Base-by-base conservation (phyloP, 2,888 invertebrate genomes). In the Latrodectus hesperus region DNA sequence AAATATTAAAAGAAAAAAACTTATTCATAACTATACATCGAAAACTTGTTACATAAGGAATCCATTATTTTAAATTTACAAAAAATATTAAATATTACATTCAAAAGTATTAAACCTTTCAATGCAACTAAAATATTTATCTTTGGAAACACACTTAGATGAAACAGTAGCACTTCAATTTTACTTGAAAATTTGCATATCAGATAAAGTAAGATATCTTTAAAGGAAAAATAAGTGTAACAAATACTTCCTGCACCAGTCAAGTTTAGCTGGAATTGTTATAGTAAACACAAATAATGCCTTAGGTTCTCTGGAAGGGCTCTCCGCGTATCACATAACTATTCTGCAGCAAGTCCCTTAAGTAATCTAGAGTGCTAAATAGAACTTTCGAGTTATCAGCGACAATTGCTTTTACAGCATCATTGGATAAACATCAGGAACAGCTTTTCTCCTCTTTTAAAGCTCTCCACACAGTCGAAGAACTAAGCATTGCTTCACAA, bases 401-500 rank as follows among this genome's bases (percentile, higher is more conserved):
- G 77, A 77, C 84, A 84, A 84, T 84, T 77, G 84, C 84, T 84
- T 84, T 84, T 84, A 84, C 71, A 72, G 72, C 64, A 65, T 84
- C 84, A 77, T 72, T 84, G 84, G 84, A 84, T 84, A 84, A 84
- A 84, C 84, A 84, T 84, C 84, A 84, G 84, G 77, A 77, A 84
- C 84, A 72, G 84, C 14, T 22, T 55, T 55, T 55, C 55, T 51
- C 17, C 0, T 22, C 0, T 22, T 22, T 22, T 51, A 51, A 51
- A 72, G 8, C 72, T 72, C 72, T 9, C 12, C 12, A 51, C 26
- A 51, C n/a, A n/a, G 51, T 51, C n/a, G 17, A 9, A 22, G 17
- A 67, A 22, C n/a, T 55, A 55, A 55, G 55, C 12, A 14, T 55
- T 14, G 4, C 16, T 11, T 16, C 11, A 55, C 16, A 14, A 55